These are phyloP conservation scores for Pimpla rufipes DNA, from an alignment of 2,888 invertebrate genomes.

Conservation along the genomic window DNA sequence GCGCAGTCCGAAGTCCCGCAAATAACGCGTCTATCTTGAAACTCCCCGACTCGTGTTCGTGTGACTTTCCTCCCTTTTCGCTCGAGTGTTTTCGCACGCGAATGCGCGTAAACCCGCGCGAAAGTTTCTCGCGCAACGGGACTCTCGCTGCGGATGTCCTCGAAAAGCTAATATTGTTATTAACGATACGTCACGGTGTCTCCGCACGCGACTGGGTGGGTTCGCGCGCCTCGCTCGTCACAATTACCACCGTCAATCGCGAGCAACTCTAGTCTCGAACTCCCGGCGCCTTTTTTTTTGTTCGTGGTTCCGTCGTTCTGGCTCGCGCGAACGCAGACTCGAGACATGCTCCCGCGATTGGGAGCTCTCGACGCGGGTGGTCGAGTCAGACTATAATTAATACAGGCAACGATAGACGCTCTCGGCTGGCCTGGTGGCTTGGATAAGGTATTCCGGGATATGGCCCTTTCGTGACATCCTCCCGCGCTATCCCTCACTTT, in stretches of 20 bases:
- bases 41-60: background rate
- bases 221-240: conserved; percentile 6
- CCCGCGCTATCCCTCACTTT: background rate
- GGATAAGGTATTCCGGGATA: conserved; percentile 6
- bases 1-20: conserved; percentile 22
- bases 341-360: conserved; percentile 22
- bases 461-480: background rate
- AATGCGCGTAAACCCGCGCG: background rate
- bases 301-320: background rate
- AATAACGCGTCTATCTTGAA: background rate
- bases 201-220: conserved; percentile 1
- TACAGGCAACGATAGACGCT: conserved; percentile 37
- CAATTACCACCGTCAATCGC: background rate
- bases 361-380: conserved; percentile 49
- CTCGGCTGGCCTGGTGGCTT: background rate
- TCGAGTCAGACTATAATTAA: conserved; percentile 66
- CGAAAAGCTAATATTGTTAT: conserved; percentile 7
- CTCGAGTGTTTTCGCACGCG: too few species aligned
- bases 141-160: background rate
- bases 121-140: background rate
- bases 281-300: background rate
- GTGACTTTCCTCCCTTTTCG: background rate
- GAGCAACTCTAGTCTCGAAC: too few species aligned
- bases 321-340: conserved; percentile 7
- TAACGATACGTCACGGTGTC: background rate